phyloP scores from a whole-genome alignment of 2,113 vertebrate species.

The Phainopepla nitens region DNA sequence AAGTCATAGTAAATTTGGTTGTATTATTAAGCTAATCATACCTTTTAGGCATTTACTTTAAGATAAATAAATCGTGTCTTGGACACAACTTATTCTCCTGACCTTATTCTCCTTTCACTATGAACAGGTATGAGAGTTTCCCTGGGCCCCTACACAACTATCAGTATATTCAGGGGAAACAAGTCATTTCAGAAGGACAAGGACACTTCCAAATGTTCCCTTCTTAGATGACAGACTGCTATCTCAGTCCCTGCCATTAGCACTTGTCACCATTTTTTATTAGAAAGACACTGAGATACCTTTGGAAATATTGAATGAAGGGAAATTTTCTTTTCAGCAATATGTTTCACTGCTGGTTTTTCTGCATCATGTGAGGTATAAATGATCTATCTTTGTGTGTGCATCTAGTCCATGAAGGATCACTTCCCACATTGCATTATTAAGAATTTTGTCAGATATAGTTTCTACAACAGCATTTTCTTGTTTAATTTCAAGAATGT shows the following conservation, averaged over 20 bases:
- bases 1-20: neutral
- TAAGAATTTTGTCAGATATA: neutral
- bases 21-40: neutral
- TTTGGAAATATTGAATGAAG: neutral
- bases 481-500: neutral
- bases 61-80: neutral
- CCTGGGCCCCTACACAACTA: neutral
- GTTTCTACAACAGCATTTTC: neutral
- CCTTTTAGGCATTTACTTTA: neutral
- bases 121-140: neutral
- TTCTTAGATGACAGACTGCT: neutral
- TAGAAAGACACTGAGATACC: neutral
- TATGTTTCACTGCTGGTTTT: rapidly evolving
- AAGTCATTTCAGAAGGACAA: neutral
- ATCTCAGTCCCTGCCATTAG: neutral
- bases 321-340: neutral
- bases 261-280: neutral
- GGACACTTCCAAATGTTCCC: neutral
- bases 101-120: too few relatives aligned
- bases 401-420: neutral
- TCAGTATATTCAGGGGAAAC: neutral
- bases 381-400: neutral
- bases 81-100: neutral
- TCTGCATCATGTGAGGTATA: rapidly evolving
- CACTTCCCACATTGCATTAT: neutral